phyloP scores from a whole-genome alignment of 2,797 vertebrate genomes.

The Rhynchotus rufescens region DNA sequence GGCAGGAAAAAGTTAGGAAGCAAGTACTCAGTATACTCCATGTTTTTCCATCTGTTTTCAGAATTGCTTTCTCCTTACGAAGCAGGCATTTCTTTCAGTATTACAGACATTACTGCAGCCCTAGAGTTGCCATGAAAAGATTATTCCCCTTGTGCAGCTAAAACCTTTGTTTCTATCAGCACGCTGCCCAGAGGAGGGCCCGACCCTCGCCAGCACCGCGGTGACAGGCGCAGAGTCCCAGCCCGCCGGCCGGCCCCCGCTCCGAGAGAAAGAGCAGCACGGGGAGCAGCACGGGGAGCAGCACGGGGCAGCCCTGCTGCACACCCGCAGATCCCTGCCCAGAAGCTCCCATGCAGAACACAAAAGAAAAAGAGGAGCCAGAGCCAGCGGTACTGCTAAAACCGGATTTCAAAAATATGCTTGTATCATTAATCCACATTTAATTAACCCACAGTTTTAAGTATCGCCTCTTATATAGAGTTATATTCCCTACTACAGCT shows the following conservation, averaged over 20 bases:
- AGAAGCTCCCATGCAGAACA: neutral
- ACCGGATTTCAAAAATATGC: neutral
- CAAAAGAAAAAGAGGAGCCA: neutral
- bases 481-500: too few species aligned
- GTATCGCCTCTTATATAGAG: neutral
- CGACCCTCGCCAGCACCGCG: neutral
- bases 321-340: neutral
- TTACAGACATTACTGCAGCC: neutral
- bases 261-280: accelerated
- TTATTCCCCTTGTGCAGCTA: neutral
- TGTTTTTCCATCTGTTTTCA: neutral
- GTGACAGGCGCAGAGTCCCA: too few species aligned
- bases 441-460: neutral
- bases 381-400: neutral
- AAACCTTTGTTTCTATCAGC: accelerated
- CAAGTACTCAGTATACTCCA: neutral
- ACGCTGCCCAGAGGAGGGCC: accelerated
- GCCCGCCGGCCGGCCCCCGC: too few species aligned
- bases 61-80: neutral
- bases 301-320: neutral
- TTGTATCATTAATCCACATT: neutral
- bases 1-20: neutral
- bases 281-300: neutral
- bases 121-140: neutral
- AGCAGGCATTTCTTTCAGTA: neutral